Evolutionary conservation across 2,797 vertebrate species (phyloP).

Genomic region (Taenioides sp.): DNA sequence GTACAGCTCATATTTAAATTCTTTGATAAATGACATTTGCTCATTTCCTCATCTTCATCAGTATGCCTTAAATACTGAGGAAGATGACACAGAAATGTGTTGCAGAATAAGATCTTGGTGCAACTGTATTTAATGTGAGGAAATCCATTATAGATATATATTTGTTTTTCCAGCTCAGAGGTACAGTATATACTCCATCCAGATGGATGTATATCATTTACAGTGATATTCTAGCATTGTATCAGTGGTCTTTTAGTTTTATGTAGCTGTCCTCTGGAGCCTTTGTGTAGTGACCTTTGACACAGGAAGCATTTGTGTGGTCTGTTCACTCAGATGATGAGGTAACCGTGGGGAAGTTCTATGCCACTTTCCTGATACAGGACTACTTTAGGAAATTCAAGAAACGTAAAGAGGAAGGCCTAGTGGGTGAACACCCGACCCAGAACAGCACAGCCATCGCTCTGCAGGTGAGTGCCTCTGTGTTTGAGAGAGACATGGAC

Average conservation of each 20-base stretch:
- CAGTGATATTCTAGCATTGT: slow-evolving; percentile 18
- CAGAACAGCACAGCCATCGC: slow-evolving; percentile 96
- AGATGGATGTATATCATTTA: slow-evolving; percentile 62
- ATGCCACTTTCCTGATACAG: slow-evolving; percentile 99
- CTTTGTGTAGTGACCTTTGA: slow-evolving; percentile 82
- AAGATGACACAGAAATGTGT: slow-evolving; percentile 13
- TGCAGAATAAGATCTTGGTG: slow-evolving; percentile 4
- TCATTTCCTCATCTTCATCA: slow-evolving; percentile 25
- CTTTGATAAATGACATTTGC: slow-evolving; percentile 1
- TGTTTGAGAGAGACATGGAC: slow-evolving; percentile 16
- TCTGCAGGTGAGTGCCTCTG: slow-evolving; percentile 88
- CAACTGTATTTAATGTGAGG: background rate
- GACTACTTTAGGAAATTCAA: slow-evolving; percentile 99
- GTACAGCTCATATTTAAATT: background rate
- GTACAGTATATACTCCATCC: slow-evolving; percentile 69
- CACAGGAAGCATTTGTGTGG: slow-evolving; percentile 96
- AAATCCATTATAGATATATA: slow-evolving; percentile 1
- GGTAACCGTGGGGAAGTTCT: slow-evolving; percentile 99
- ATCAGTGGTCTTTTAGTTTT: background rate
- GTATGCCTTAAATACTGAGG: background rate
- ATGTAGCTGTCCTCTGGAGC: background rate
- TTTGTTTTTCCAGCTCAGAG: slow-evolving; percentile 40
- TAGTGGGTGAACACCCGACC: slow-evolving; percentile 93
- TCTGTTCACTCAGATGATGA: slow-evolving; percentile 99
- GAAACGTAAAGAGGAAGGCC: slow-evolving; percentile 99